These are phyloP conservation scores for Lepilemur septentrionalis DNA, from an alignment of 2,797 vertebrate genomes.

Conservation along the genomic window DNA sequence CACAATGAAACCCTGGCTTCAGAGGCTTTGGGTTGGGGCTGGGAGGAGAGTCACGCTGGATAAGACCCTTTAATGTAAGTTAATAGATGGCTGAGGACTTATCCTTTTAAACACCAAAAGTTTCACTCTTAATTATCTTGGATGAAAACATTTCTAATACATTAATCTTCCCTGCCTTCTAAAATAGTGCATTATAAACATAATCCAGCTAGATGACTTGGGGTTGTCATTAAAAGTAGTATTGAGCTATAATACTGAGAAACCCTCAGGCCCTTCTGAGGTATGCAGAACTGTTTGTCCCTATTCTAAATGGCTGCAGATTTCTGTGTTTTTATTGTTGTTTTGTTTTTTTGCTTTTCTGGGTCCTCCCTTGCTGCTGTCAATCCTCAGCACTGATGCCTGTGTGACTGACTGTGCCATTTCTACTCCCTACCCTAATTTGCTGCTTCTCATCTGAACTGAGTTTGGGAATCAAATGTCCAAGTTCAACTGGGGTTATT, in stretches of 20 bases:
- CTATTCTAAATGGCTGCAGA: constrained; percentile 49
- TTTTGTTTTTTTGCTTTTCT: background rate
- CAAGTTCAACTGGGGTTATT: background rate
- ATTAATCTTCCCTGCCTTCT: constrained; percentile 19
- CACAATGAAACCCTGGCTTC: constrained; percentile 51
- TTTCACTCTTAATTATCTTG: constrained; percentile 61
- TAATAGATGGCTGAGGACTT: constrained; percentile 63
- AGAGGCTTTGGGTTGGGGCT: background rate
- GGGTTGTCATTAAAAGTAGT: constrained; percentile 27
- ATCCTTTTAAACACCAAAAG: constrained; percentile 57
- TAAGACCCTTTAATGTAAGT: constrained; percentile 25
- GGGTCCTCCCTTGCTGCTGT: background rate
- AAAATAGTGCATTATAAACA: constrained; percentile 53
- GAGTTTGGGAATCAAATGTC: constrained; percentile 14
- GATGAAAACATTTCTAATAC: constrained; percentile 57
- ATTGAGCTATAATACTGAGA: background rate
- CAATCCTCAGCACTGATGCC: background rate
- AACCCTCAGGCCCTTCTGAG: background rate
- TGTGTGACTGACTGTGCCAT: background rate
- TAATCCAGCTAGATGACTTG: background rate
- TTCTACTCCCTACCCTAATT: background rate
- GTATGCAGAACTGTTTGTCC: constrained; percentile 54
- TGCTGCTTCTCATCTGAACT: constrained; percentile 15
- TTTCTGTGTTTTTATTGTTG: background rate
- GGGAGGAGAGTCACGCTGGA: constrained; percentile 1